Evolutionary conservation across 2,888 invertebrate species (phyloP), one percentile per base, ranked within the genome.

Genomic region (Sipha maydis): DNA sequence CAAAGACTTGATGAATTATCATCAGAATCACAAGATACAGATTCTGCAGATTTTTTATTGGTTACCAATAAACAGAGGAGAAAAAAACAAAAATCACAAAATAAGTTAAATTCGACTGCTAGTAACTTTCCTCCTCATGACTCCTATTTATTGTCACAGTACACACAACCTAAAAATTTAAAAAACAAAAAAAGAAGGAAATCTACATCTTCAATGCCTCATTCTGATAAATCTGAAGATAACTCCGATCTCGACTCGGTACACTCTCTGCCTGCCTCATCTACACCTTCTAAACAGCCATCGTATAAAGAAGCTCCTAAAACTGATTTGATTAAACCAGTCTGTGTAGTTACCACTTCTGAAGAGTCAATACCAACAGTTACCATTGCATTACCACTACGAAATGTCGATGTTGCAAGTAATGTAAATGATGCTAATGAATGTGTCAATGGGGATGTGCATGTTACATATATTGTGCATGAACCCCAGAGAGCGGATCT

Each of bases 31-130:
- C 84, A 83, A 79, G 89, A 89, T 76, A 89, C 71, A 34, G 89
- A 83, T 89, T 90, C 83, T 76, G 88, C 88, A 80, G 97, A 96
- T 91, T 97, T 96, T 92, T 95, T 95, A 92, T 95, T 96, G 84
- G 97, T 97, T 85, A 96, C 95, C 89, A 97, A 96, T 91, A 95
- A 96, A 92, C 96, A 96, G 92, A 95, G 95, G 91, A 94, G 95
- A 91, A 95, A 95, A 91, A 96, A 96, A 91, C 94, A 95, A 90
- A 89, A 78, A 48, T 85, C 84, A 48, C 88, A 73, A 85, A 89
- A 89, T 83, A 83, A 80, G 41, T 75, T 83, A 67, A 88, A 89
- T 83, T 17, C 90, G 2, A 73, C 75, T 3, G 82, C 89, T 73
- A 89, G 83, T 54, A 86, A 89, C 34, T 89, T 89, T 61, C 82